Conservation (phyloP, 2,888 invertebrate genomes). For the Trimorus sp. region DNA sequence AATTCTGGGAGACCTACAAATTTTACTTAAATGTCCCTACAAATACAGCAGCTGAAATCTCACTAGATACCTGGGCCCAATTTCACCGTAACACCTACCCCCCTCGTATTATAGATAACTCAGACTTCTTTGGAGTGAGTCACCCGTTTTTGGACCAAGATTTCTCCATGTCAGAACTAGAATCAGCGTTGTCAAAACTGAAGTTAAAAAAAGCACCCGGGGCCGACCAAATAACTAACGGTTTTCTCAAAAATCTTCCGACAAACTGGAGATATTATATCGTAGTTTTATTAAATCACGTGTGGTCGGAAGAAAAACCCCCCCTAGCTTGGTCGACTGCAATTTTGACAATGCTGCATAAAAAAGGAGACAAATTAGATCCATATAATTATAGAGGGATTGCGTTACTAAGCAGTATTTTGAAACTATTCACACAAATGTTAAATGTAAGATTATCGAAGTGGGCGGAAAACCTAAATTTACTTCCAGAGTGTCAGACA, state of each 20-base stretch:
- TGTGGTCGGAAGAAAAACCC: neutral
- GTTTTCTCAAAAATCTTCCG: constrained; percentile 16
- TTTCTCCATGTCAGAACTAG: no score
- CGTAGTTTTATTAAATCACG: neutral
- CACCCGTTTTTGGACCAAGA: no score
- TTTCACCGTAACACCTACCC: no score
- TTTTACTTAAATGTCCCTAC: no score
- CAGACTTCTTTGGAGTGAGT: no score
- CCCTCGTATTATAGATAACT: no score
- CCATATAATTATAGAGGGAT: constrained; percentile 13
- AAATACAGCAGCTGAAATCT: no score
- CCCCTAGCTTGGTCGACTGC: neutral
- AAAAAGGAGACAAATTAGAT: constrained; percentile 7
- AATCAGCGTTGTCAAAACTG: neutral
- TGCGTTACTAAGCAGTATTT: constrained; percentile 7
- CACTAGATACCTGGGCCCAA: no score
- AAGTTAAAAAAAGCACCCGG: constrained; percentile 4
- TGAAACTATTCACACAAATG: constrained; percentile 15
- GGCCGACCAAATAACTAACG: constrained; percentile 15
- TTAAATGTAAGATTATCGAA: constrained; percentile 4
- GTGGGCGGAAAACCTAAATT: neutral
- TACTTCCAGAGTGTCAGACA: neutral
- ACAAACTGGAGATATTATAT: constrained; percentile 18
- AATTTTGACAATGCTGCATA: constrained; percentile 1
- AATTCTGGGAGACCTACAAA: no score